Conservation (phyloP, 2,113 vertebrate genomes). For the Platichthys flesus region DNA sequence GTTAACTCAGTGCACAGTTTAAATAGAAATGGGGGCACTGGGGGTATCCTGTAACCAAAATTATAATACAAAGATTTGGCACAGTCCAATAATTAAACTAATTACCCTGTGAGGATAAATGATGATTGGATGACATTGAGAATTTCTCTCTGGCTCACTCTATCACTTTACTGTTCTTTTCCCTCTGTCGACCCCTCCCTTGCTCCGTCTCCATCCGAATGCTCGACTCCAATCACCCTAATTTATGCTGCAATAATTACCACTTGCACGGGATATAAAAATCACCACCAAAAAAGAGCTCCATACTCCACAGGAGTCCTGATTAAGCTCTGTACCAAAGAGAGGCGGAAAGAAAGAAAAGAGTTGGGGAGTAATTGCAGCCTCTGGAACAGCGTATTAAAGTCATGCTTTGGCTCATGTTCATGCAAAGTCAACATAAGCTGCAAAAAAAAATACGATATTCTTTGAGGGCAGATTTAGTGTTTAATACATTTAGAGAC, state of each 20-base stretch:
- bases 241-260: slow-evolving; percentile 84
- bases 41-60: slow-evolving; percentile 75
- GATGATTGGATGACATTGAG: slow-evolving; percentile 75
- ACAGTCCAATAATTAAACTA: slow-evolving; percentile 81
- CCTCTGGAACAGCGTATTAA: slow-evolving; percentile 70
- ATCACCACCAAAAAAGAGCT: slow-evolving; percentile 64
- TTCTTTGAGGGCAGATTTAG: slow-evolving; percentile 6
- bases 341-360: slow-evolving; percentile 48
- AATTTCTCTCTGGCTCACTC: slow-evolving; percentile 63
- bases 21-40: slow-evolving; percentile 68
- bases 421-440: slow-evolving; percentile 34
- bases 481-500: not conserved
- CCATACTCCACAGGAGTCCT: slow-evolving; percentile 72
- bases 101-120: slow-evolving; percentile 76
- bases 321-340: slow-evolving; percentile 73
- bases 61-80: slow-evolving; percentile 71
- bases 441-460: not conserved
- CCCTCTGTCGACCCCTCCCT: slow-evolving; percentile 52
- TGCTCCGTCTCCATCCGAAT: slow-evolving; percentile 57
- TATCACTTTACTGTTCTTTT: slow-evolving; percentile 49
- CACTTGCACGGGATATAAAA: slow-evolving; percentile 74
- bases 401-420: slow-evolving; percentile 54
- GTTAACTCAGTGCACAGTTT: slow-evolving; percentile 66
- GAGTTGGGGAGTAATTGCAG: slow-evolving; percentile 69
- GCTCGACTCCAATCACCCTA: slow-evolving; percentile 76